Base-by-base conservation (phyloP, 2,113 vertebrate species). In the Mungos mungo region DNA sequence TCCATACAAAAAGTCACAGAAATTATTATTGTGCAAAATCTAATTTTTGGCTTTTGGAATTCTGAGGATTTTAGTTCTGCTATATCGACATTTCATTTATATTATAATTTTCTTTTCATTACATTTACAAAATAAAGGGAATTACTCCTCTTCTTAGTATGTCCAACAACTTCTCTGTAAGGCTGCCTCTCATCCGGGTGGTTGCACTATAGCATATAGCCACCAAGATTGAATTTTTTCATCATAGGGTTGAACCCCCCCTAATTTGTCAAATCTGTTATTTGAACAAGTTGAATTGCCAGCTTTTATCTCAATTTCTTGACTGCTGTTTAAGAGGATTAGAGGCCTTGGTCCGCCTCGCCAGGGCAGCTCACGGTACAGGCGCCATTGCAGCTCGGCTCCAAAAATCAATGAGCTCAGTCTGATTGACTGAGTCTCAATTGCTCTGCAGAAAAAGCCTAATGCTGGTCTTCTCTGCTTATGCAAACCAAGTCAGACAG, bases 261-360 rank as follows among this genome's bases (percentile, higher is more conserved):
- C 88, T 97, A 81, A 98, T 98, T 98, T 98, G 97, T 98, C 98
- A 98, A 98, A 98, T 97, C 97, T 85, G 96, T 98, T 98, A 98
- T 97, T 98, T 27, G 95, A 98, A 97, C 96, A 97, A 98, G 97
- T 97, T 97, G 98, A 98, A 98, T 98, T 98, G 95, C 54, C 92
- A 97, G 98, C 98, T 99, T 98, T 99, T 98, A 98, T 98, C 98
- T 98, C 96, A 93, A 98, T 98, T 96, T 97, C 98, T 98, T 97
- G 97, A 97, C 98, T 98, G 98, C 97, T 98, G 97, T 97, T 98
- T 99, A 99, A 99, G 98, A 98, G 99, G 98, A 99, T 99, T 98
- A 99, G 97, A 88, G 94, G 97, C 97, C 97, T 97, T 96, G 97
- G 96, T 95, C 80, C 52, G 97, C 97, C 98, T 97, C 97, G 94